phyloP scores from a whole-genome alignment of 1,140 invertebrate species.

The Cylas formicarius region DNA sequence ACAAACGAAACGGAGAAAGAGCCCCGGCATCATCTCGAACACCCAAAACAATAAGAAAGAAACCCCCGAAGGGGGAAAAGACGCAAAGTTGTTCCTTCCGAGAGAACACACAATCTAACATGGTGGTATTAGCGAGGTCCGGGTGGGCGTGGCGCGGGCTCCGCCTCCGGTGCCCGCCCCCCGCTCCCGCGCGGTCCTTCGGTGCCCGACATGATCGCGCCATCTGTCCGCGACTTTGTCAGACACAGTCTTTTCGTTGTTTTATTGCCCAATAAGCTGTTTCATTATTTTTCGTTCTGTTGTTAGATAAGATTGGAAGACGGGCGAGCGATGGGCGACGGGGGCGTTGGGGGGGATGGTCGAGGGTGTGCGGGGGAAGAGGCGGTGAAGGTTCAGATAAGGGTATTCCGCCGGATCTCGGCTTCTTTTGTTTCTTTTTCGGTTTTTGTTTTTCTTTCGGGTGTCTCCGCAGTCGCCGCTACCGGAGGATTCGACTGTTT shows the following conservation, averaged over 20 bases:
- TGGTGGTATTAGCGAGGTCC: conserved; percentile 29
- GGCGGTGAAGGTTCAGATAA: too few species aligned
- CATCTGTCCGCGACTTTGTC: conserved; percentile 30
- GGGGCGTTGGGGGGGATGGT: neutral
- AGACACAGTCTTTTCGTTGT: conserved; percentile 25
- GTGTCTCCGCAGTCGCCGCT: too few species aligned
- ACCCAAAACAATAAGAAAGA: conserved; percentile 22
- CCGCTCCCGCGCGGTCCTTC: conserved; percentile 2
- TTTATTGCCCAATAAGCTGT: conserved; percentile 38
- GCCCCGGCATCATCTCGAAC: conserved; percentile 12
- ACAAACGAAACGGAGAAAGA: conserved; percentile 20
- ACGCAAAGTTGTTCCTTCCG: conserved; percentile 35
- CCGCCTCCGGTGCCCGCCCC: conserved; percentile 27
- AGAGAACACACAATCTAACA: conserved; percentile 36
- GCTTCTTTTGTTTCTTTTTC: too few species aligned
- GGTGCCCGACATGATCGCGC: conserved; percentile 24
- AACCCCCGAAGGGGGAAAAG: conserved; percentile 32
- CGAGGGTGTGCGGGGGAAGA: conserved; percentile 7
- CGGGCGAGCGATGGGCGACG: too few species aligned
- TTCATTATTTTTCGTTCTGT: conserved; percentile 35
- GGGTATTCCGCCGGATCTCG: too few species aligned
- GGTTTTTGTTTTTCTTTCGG: too few species aligned
- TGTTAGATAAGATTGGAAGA: conserved; percentile 35
- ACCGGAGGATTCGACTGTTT: too few species aligned
- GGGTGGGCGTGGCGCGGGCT: conserved; percentile 25